A percentile compares a stretch with the other conserved stretches of the same genome.
phyloP scores from a whole-genome alignment of 2,113 vertebrate genomes.

The Rhinolophus sinicus region DNA sequence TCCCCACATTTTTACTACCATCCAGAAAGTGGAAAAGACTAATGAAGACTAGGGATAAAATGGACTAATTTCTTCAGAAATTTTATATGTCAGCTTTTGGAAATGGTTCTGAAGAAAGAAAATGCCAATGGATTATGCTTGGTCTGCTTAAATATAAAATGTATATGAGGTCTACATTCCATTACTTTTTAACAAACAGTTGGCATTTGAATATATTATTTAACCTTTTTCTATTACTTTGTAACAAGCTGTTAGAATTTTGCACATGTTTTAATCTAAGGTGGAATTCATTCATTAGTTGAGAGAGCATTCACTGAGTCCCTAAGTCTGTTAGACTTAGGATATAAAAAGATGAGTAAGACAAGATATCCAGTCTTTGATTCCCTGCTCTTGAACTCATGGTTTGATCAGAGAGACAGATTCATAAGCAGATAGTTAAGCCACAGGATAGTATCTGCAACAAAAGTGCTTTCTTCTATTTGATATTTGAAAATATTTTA shows the following conservation, averaged over 20 bases:
- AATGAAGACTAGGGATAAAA: not conserved
- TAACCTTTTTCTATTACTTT: constrained; percentile 60
- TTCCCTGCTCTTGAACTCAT: constrained; percentile 11
- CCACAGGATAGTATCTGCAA: not conserved
- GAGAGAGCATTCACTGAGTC: constrained; percentile 32
- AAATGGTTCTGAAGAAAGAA: constrained; percentile 25
- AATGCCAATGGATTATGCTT: not conserved
- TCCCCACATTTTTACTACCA: not conserved
- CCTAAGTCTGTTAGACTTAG: constrained; percentile 23
- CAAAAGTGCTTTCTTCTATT: not conserved
- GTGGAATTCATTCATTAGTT: constrained; percentile 48
- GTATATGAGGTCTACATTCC: not conserved
- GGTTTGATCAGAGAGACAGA: not conserved
- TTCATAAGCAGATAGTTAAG: constrained; percentile 49
- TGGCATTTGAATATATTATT: constrained; percentile 44
- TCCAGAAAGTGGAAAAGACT: constrained; percentile 2
- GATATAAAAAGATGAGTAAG: constrained; percentile 37
- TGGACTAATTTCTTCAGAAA: not conserved
- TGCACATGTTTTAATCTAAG: constrained; percentile 58
- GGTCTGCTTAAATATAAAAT: constrained; percentile 36
- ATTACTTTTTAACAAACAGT: constrained; percentile 53
- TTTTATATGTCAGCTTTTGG: not conserved
- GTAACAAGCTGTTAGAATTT: constrained; percentile 66
- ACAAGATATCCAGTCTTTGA: not conserved
- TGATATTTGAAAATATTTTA: constrained; percentile 18